Evolutionary conservation across 2,113 vertebrate genomes (phyloP).

Genomic region (Cynopterus brachyotis): DNA sequence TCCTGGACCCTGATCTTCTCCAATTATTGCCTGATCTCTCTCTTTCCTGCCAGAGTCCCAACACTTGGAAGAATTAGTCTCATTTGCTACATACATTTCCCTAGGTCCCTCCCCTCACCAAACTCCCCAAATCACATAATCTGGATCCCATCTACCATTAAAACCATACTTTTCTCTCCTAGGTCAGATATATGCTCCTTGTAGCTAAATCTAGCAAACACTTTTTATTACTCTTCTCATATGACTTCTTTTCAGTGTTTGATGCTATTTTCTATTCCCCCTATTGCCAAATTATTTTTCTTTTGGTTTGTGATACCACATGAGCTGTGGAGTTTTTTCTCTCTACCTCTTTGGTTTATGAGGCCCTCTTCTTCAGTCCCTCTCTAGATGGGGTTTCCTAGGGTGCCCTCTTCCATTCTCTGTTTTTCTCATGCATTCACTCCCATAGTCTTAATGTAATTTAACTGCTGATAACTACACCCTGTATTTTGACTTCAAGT

Average conservation of each 20-base stretch:
- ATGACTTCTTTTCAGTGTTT: background rate
- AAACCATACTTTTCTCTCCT: too few species aligned
- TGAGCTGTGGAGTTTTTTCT: background rate
- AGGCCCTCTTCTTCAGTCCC: background rate
- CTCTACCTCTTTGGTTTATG: background rate
- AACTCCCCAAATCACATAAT: background rate
- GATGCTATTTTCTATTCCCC: background rate
- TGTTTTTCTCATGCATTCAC: background rate
- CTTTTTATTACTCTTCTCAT: background rate
- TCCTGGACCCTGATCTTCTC: background rate
- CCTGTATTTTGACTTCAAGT: background rate
- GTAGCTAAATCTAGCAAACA: background rate
- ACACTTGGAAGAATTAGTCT: background rate
- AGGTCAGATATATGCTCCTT: background rate
- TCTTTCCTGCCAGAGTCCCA: background rate
- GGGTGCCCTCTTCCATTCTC: background rate
- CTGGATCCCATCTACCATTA: too few species aligned
- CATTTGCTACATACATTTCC: background rate
- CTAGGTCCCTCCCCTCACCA: rapidly evolving
- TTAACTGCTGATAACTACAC: background rate
- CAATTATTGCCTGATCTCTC: background rate
- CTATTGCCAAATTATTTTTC: background rate
- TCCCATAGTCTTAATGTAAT: background rate
- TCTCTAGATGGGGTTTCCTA: background rate
- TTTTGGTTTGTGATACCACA: background rate